Base-by-base conservation (phyloP, 2,113 vertebrate species). In the Tor tambroides region DNA sequence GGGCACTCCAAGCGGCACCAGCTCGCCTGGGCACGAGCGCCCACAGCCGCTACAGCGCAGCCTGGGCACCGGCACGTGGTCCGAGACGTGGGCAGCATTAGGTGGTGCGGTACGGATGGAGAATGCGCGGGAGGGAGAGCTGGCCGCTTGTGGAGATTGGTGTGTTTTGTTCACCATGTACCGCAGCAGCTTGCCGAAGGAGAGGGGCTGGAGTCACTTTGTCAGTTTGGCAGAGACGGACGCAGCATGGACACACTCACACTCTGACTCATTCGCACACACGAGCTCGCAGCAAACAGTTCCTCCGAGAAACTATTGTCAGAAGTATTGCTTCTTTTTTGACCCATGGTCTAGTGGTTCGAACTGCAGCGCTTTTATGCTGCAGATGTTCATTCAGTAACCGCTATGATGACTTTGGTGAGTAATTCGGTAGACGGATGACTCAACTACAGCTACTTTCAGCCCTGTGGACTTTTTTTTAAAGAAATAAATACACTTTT, bases 1-100 rank as follows among this genome's bases (percentile, higher is more conserved):
- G 88, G 87, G 87, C 90, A 86, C 88, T 88, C 89, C 74, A 91
- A 91, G 93, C 91, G 85, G 88, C 91, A 90, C 84, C 87, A 90
- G 87, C 87, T 82, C 84, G 86, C 86, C 81, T 82, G 86, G 84
- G 88, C 88, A 89, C 83, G 86, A 86, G 88, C 86, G 88, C 88
- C 86, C 90, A 88, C 83, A 84, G 84, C 83, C 84, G 90, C 89
- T 89, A 75, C 85, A 79, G 86, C 74, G 79, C 75, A 49, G 88
- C 86, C 85, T 88, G 86, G 85, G 63, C 86, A 69, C 91, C 87
- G 89, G 88, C 86, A 80, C 85, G 69, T 54, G 72, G 78, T 85
- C 63, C 71, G 71, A 86, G 83, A 91, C 88, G 89, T 90, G 89
- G 87, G 86, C 89, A 88, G 87, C 87, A 88, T 90, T 80, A 43